Percentiles rank a stretch among this genome's conserved stretches.
phyloP scores from a whole-genome alignment of 2,797 vertebrate species.

The Microcaecilia unicolor region DNA sequence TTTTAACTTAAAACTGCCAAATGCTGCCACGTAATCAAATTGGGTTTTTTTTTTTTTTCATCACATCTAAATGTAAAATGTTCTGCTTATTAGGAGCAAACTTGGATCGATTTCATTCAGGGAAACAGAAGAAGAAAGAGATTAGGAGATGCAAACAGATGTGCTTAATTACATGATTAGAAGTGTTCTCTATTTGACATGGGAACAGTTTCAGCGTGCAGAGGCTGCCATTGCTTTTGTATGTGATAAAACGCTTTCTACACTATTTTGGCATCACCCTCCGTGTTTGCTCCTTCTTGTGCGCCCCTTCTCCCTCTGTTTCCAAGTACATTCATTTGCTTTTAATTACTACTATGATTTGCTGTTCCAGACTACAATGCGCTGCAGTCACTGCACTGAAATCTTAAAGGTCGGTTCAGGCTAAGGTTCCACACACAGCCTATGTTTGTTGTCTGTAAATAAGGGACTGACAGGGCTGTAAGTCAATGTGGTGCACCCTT shows the following conservation, averaged over 20 bases:
- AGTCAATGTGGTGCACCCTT: no score
- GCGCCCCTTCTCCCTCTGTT: neutral
- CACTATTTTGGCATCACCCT: neutral
- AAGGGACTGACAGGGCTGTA: no score
- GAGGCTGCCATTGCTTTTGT: neutral
- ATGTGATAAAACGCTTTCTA: neutral
- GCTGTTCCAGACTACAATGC: neutral
- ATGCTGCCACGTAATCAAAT: no score
- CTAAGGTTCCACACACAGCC: no score
- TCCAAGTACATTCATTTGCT: neutral
- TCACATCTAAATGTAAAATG: no score
- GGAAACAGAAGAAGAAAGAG: neutral
- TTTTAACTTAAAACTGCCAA: no score
- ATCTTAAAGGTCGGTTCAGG: no score
- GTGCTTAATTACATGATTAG: slow-evolving; percentile 4
- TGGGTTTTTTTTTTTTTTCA: no score
- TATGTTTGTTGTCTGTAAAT: no score
- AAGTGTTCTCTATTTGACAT: slow-evolving; percentile 2
- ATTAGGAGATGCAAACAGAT: neutral
- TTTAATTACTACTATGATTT: neutral
- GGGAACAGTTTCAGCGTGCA: neutral
- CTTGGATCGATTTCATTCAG: neutral
- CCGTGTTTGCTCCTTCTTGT: neutral
- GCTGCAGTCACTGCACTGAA: neutral
- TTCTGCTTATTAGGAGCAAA: neutral